phyloP scores from a whole-genome alignment of 2,113 vertebrate genomes.

The Galeopterus variegatus region DNA sequence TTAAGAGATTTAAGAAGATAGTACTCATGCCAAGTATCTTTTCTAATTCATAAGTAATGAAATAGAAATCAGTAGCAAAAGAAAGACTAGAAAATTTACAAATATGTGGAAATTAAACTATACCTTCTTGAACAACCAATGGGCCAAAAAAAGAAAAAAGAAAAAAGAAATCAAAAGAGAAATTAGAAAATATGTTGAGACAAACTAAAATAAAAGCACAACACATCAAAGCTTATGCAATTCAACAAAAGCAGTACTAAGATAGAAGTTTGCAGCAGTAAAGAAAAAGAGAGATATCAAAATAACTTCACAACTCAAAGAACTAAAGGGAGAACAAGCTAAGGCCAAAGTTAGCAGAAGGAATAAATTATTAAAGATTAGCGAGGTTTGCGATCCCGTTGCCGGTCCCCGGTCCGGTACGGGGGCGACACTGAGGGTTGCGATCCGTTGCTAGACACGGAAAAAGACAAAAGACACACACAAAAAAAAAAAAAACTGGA shows the following conservation, averaged over 20 bases:
- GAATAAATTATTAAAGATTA: neutral
- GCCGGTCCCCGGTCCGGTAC: too few species aligned
- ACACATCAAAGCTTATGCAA: neutral
- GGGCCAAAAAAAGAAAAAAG: neutral
- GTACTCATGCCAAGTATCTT: neutral
- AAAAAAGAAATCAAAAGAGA: neutral
- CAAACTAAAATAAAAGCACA: neutral
- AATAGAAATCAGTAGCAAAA: neutral
- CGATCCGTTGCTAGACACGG: too few species aligned
- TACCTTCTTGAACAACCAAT: neutral
- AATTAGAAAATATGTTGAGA: neutral
- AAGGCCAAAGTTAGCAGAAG: neutral
- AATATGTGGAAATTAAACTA: neutral
- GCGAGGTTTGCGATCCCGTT: too few species aligned
- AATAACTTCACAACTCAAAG: neutral
- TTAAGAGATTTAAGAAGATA: neutral
- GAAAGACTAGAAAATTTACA: neutral
- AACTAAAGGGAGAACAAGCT: neutral
- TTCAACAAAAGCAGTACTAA: neutral
- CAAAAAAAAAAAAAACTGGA: too few species aligned
- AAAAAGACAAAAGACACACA: too few species aligned
- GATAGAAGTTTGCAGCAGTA: neutral
- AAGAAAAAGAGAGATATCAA: neutral
- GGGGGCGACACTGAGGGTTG: too few species aligned
- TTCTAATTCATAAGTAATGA: neutral